A percentile compares a stretch with the other conserved stretches of the same genome.
Evolutionary conservation across 2,888 invertebrate genomes (phyloP).

Genomic region (Frankliniella intonsa): DNA sequence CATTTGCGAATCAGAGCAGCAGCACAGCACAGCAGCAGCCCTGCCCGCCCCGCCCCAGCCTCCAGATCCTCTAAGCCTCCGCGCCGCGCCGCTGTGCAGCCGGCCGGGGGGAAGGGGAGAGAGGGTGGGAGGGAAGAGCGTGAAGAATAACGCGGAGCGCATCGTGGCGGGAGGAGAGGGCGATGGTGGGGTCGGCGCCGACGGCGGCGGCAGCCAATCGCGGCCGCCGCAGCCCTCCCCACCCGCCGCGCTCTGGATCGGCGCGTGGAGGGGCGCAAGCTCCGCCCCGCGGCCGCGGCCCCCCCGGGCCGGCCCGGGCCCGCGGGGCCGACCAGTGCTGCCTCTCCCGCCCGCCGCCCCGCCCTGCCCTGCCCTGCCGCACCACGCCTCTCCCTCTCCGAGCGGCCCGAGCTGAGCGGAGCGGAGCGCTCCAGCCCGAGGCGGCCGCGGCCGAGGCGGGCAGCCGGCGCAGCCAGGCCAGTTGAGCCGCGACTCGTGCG

Average conservation of each 20-base stretch:
- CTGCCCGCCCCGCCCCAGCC: neutral
- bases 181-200: too few species aligned
- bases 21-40: neutral
- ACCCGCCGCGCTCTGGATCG: too few species aligned
- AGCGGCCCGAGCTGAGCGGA: too few species aligned
- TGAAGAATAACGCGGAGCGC: neutral
- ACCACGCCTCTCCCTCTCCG: neutral
- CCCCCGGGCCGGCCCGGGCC: too few species aligned
- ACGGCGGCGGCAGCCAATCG: too few species aligned
- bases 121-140: neutral
- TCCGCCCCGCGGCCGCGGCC: too few species aligned
- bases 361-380: neutral
- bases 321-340: neutral
- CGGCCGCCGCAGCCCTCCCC: too few species aligned
- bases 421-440: too few species aligned
- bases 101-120: neutral
- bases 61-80: neutral
- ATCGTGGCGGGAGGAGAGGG: neutral
- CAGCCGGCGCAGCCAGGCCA: neutral
- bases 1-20: constrained; percentile 8
- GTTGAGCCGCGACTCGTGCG: constrained; percentile 8
- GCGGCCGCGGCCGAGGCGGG: neutral
- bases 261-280: too few species aligned
- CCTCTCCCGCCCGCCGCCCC: neutral
- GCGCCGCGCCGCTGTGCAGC: neutral